Evolutionary conservation across 2,888 invertebrate genomes (phyloP).

Genomic region (Drosophila peninsularis): DNA sequence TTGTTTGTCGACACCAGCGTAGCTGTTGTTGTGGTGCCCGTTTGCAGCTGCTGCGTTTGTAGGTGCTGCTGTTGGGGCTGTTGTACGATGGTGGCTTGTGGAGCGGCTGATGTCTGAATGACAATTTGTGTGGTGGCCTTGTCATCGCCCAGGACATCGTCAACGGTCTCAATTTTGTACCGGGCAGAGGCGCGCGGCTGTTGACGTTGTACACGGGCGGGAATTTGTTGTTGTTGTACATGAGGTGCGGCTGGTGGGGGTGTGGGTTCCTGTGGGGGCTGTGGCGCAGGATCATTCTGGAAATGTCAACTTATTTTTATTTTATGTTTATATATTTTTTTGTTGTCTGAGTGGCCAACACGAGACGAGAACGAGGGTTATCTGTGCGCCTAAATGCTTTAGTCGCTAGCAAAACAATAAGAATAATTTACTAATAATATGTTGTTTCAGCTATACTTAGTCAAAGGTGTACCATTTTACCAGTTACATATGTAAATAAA

Average conservation of each 20-base stretch:
- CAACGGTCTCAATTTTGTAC: conserved; percentile 88
- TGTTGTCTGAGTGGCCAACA: neutral
- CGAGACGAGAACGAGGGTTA: neutral
- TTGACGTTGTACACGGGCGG: conserved; percentile 82
- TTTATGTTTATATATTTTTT: neutral
- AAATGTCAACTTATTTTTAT: conserved; percentile 27
- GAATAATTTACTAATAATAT: no score
- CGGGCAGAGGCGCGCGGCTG: conserved; percentile 82
- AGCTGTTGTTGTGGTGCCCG: conserved; percentile 78
- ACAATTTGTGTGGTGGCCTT: conserved; percentile 85
- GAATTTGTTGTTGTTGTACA: conserved; percentile 81
- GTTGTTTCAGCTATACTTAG: neutral
- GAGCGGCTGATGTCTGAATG: conserved; percentile 85
- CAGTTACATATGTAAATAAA: neutral
- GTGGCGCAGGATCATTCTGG: conserved; percentile 88
- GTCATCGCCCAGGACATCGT: conserved; percentile 87
- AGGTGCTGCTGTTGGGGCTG: conserved; percentile 65
- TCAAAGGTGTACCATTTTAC: neutral
- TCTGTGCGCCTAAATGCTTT: neutral
- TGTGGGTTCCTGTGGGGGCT: conserved; percentile 88
- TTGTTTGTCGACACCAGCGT: conserved; percentile 82
- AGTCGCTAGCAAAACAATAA: neutral
- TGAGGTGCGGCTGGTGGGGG: conserved; percentile 84
- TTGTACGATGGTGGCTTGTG: conserved; percentile 80
- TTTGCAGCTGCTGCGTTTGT: conserved; percentile 71